Evolutionary conservation across 2,888 invertebrate species (phyloP), one percentile per base, ranked within the genome.

Genomic region (Galeopsomyia nigrocyanea): DNA sequence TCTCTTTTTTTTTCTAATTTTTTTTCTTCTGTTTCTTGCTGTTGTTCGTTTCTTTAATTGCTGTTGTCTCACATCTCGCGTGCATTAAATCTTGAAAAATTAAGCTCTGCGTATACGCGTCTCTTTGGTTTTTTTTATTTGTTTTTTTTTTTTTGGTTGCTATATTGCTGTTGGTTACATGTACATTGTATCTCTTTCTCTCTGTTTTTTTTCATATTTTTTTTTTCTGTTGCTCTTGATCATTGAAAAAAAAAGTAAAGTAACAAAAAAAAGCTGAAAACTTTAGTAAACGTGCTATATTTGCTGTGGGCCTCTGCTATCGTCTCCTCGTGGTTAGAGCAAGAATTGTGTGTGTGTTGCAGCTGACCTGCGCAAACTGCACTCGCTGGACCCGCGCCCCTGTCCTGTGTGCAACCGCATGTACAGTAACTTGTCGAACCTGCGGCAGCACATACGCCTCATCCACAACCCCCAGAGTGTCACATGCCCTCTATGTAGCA

Each of bases 361-460:
- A 87, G 87, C 86, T 84, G 87, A 87, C 86, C 87, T 85, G 83
- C 87, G 87, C 82, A 87, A 87, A 85, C 87, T 87, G 84, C 88
- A 88, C 86, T 88, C 88, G 82, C 87, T 88, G 86, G 88, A 88
- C 85, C 88, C 88, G 82, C 88, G 90, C 83, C 90, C 90, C 77
- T 91, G 91, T 87, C 89, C 89, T 80, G 89, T 90, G 84, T 91
- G 91, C 87, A 90, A 90, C 82, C 89, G 90, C 83, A 89, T 90
- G 82, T 91, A 91, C 88, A 90, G 90, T 87, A 91, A 90, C 87
- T 87, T 90, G 81, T 90, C 90, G 80, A 91, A 91, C 87, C 88
- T 91, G 79, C 88, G 90, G 77, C 91, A 91, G 82, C 91, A 91
- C 87, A 89, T 91, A 87, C 89, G 90, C 85, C 88, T 91, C 80